Evolutionary conservation across 2,113 vertebrate genomes (phyloP).

Genomic region (Pandion haliaetus): DNA sequence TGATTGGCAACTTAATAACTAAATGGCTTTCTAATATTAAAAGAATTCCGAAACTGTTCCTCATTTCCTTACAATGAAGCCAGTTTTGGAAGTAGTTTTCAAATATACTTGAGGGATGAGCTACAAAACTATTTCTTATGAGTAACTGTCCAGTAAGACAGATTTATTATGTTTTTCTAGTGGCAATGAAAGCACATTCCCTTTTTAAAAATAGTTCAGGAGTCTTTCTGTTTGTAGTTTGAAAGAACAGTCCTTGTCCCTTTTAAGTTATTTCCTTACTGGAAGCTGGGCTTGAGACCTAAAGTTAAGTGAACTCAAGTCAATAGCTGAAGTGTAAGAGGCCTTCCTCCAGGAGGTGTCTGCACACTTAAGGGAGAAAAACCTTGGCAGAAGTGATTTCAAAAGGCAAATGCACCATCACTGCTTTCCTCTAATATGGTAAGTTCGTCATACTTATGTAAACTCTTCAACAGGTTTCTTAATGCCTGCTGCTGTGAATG

Average conservation of each 20-base stretch:
- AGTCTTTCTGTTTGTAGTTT: background rate
- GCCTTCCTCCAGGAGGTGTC: background rate
- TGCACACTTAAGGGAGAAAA: background rate
- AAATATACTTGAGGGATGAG: background rate
- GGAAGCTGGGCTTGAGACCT: background rate
- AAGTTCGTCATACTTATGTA: background rate
- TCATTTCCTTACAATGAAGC: background rate
- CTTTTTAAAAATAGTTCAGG: background rate
- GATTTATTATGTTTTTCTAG: background rate
- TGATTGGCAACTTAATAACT: background rate
- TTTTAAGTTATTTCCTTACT: background rate
- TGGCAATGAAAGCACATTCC: background rate
- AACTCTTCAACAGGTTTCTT: background rate
- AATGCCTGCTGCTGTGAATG: background rate
- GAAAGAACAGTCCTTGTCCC: background rate
- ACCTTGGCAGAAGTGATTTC: background rate
- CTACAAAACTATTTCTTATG: background rate
- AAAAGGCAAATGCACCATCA: background rate
- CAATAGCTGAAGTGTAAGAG: background rate
- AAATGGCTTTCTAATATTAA: background rate
- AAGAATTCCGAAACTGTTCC: background rate
- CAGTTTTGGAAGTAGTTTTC: background rate
- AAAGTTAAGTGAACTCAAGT: background rate
- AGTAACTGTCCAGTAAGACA: background rate
- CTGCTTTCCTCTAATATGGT: background rate